phyloP scores from a whole-genome alignment of 35 echinoderm and acorn worm species.

The Diadema setosum region DNA sequence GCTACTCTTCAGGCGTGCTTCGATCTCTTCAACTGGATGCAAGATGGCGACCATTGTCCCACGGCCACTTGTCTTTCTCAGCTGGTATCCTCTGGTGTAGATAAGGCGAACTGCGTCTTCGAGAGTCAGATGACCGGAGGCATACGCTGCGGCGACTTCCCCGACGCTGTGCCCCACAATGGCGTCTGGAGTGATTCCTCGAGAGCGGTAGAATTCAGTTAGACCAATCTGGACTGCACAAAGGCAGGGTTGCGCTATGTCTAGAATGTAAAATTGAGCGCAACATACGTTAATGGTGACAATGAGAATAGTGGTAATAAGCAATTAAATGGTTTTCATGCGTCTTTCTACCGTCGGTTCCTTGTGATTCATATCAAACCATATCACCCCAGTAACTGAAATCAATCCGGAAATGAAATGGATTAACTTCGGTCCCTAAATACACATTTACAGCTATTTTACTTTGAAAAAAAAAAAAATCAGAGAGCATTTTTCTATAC shows the following conservation, averaged over 20 bases:
- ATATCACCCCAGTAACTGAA: not conserved
- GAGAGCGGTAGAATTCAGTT: slow-evolving; percentile 73
- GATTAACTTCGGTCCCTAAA: no score
- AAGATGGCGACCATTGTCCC: slow-evolving; percentile 89
- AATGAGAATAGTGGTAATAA: no score
- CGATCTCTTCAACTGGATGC: slow-evolving; percentile 77
- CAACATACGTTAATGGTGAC: not conserved
- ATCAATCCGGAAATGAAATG: not conserved
- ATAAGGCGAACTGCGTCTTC: slow-evolving; percentile 85
- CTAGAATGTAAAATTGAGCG: slow-evolving; percentile 17
- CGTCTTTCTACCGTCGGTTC: no score
- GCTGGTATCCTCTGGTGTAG: slow-evolving; percentile 85
- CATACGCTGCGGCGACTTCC: slow-evolving; percentile 92
- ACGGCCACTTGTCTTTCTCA: slow-evolving; percentile 79
- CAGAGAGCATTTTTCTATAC: no score
- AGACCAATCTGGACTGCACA: slow-evolving; percentile 89
- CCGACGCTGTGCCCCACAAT: slow-evolving; percentile 94
- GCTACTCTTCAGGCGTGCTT: slow-evolving; percentile 74
- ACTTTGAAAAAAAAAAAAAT: no score
- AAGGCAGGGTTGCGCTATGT: slow-evolving; percentile 91
- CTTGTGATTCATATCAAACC: not conserved
- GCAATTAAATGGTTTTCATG: no score
- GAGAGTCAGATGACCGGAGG: slow-evolving; percentile 67
- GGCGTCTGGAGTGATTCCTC: slow-evolving; percentile 86
- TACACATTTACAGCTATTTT: no score